These are phyloP conservation scores for Clarias magur DNA, from an alignment of 2,113 vertebrate genomes.

Conservation along the genomic window DNA sequence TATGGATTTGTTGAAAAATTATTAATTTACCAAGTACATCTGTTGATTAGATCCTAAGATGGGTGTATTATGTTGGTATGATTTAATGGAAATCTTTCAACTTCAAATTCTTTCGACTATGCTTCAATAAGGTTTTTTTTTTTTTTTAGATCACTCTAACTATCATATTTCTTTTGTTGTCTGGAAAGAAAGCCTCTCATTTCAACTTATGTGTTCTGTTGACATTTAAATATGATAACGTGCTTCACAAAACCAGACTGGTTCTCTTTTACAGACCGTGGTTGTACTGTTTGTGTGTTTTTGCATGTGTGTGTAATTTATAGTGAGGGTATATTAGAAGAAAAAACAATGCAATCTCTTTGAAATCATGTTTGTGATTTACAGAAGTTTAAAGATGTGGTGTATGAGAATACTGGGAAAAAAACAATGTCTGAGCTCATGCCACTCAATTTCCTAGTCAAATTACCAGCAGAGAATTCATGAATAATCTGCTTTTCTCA, in stretches of 20 bases:
- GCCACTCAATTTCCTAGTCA: constrained; percentile 67
- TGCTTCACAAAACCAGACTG: constrained; percentile 50
- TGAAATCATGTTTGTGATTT: constrained; percentile 63
- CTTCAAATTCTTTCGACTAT: no score
- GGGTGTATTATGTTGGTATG: neutral
- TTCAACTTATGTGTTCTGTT: constrained; percentile 56
- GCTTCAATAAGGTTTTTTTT: constrained; percentile 28
- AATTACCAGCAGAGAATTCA: constrained; percentile 64
- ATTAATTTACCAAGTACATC: neutral
- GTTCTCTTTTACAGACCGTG: constrained; percentile 38
- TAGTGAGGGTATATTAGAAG: neutral
- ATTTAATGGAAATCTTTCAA: constrained; percentile 28
- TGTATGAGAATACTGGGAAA: constrained; percentile 40
- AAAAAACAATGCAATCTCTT: constrained; percentile 64
- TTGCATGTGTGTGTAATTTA: constrained; percentile 12
- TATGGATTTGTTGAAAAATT: neutral
- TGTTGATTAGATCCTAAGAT: neutral
- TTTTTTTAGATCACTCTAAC: constrained; percentile 24
- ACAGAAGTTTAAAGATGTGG: constrained; percentile 54
- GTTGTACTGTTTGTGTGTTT: constrained; percentile 46
- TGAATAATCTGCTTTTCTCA: constrained; percentile 65
- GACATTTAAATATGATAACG: constrained; percentile 67
- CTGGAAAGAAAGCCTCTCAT: constrained; percentile 53
- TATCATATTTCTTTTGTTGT: constrained; percentile 45
- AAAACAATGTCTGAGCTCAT: constrained; percentile 69